Base-by-base conservation (phyloP, 2,113 vertebrate genomes). In the Brachypteracias leptosomus region DNA sequence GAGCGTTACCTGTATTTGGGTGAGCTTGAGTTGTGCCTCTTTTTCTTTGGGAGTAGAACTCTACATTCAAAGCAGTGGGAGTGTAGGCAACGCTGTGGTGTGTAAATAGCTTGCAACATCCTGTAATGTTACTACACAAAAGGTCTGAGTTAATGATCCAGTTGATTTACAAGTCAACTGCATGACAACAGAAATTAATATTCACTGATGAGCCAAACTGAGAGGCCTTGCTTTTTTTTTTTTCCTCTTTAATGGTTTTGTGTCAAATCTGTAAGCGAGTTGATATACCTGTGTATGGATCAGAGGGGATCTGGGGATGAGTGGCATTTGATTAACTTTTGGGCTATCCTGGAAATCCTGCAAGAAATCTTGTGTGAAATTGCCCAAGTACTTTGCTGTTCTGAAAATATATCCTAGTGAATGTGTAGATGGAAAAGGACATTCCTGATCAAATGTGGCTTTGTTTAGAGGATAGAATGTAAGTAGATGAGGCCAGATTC, bases 141-240 rank as follows among this genome's bases (percentile, higher is more conserved):
- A 96, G 85, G 93, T 96, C 90, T 65, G 92, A 95, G 88, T 96
- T 96, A 96, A 95, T 89, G 96, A 94, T 78, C 85, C 95, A 62
- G 73, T 77, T 96, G 92, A 96, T 93, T 94, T 92, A 93, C 90
- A 95, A 92, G 93, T 89, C 92, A 93, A 46, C 92, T 85, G 85
- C 29, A 29, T 74, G 88, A 94, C 88, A 95, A 88, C 4, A 86
- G 47, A 81, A 95, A 96, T 96, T 94, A 96, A 96, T 96, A 92
- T 85, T 96, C 83, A 44, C 90, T 93, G 83, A 97, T 90, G 79
- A 93, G 92, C 68, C 76, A 61, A 67, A 81, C 38, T n/a, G 59
- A 90, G 67, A 76, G 38, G 42, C 47, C 88, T 82, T 25, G 57
- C 25, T 3, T 71, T 92, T 52, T 58, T 63, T 47, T 74, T 68